Conservation (phyloP, 2,797 vertebrate genomes). For the Muraenolepis orangiensis region DNA sequence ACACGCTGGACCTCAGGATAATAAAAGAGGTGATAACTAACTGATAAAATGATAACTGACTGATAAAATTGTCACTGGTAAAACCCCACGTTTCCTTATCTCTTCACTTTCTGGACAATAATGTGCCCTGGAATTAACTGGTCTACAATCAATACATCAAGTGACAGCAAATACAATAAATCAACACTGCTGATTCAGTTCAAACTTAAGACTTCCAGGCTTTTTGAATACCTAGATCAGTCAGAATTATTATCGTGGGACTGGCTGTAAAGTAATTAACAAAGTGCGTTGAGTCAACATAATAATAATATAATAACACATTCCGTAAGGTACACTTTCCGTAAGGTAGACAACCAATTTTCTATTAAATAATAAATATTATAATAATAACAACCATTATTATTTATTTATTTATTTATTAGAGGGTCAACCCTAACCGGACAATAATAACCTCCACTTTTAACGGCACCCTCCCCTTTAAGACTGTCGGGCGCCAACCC, state of each 20-base stretch:
- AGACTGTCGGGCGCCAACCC: constrained; percentile 58
- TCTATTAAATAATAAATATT: constrained; percentile 7
- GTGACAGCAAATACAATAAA: no score
- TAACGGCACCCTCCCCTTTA: constrained; percentile 78
- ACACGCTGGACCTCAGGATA: no score
- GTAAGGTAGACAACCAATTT: no score
- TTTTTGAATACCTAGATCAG: background rate
- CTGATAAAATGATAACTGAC: no score
- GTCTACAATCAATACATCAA: no score
- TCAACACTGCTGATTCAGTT: background rate
- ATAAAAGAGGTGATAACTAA: no score
- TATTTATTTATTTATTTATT: background rate
- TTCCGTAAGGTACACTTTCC: background rate
- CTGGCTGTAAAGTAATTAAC: background rate
- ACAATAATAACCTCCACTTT: constrained; percentile 22
- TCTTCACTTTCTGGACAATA: no score
- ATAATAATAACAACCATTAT: background rate
- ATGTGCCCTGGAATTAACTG: no score
- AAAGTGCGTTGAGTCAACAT: background rate
- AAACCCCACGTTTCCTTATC: no score
- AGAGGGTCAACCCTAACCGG: constrained; percentile 28
- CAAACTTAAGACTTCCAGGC: background rate
- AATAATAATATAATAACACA: background rate
- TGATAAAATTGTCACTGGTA: no score
- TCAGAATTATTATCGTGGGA: background rate